These are phyloP conservation scores for Centruroides vittatus DNA, from an alignment of 1,140 invertebrate species.

Conservation along the genomic window DNA sequence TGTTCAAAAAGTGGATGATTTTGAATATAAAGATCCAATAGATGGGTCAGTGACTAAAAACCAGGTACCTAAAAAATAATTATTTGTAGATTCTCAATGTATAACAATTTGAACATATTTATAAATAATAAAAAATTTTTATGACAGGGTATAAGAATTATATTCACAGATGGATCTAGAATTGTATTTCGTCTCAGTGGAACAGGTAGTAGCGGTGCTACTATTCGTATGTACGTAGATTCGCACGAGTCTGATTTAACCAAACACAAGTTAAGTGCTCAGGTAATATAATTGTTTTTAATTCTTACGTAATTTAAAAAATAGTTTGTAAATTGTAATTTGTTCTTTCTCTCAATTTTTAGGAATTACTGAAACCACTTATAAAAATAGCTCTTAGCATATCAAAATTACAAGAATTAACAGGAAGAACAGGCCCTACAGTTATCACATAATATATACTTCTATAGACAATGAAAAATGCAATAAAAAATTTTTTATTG, in stretches of 20 bases:
- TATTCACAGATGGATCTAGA: conserved; percentile 86
- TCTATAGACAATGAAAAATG: neutral
- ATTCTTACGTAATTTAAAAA: too few species aligned
- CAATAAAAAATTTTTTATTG: too few species aligned
- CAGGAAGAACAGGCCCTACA: conserved; percentile 75
- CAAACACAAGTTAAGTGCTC: conserved; percentile 55
- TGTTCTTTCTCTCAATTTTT: neutral
- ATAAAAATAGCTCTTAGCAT: conserved; percentile 76
- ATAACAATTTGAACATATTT: too few species aligned
- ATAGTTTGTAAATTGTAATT: neutral
- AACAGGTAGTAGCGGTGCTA: conserved; percentile 93
- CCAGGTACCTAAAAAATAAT: conserved; percentile 41
- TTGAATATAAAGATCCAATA: conserved; percentile 84
- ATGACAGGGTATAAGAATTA: conserved; percentile 71
- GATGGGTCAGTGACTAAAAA: conserved; percentile 79
- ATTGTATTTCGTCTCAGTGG: conserved; percentile 89
- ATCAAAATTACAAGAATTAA: conserved; percentile 66
- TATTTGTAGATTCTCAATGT: too few species aligned
- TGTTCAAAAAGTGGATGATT: conserved; percentile 72
- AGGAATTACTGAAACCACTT: conserved; percentile 66
- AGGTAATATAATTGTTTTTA: conserved; percentile 32
- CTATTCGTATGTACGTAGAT: conserved; percentile 87
- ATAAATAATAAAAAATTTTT: neutral
- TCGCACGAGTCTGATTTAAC: conserved; percentile 54
- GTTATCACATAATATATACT: conserved; percentile 76